These are phyloP conservation scores for Plemyria rubiginata DNA, from an alignment of 2,888 invertebrate genomes.

Conservation along the genomic window DNA sequence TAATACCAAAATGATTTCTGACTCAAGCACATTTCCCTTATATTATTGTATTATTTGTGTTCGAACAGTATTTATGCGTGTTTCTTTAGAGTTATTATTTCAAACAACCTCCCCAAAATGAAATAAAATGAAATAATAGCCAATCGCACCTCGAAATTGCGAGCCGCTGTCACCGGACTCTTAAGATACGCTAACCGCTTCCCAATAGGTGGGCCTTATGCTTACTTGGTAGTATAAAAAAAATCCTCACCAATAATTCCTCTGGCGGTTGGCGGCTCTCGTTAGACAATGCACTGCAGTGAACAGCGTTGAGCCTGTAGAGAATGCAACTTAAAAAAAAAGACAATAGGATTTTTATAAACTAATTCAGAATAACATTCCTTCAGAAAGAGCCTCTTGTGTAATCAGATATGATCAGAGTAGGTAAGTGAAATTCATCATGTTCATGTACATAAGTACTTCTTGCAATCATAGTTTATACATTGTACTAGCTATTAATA, in stretches of 20 bases:
- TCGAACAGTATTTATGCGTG: no score
- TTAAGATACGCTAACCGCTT: no score
- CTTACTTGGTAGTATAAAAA: neutral
- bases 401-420: constrained; percentile 73
- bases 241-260: neutral
- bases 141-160: no score
- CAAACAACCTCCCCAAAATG: no score
- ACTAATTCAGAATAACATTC: neutral
- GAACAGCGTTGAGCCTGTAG: neutral
- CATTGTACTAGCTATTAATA: neutral
- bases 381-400: constrained; percentile 78
- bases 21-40: no score
- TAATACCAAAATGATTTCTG: no score
- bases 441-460: constrained; percentile 17
- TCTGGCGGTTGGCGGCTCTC: neutral
- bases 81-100: no score
- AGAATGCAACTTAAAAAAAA: neutral
- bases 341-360: neutral
- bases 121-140: no score
- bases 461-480: neutral
- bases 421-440: constrained; percentile 76
- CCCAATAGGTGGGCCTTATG: no score
- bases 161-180: no score
- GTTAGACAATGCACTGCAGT: no score
- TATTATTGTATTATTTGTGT: no score